Conservation (phyloP, 2,113 vertebrate species). For the Rhipidura dahli region DNA sequence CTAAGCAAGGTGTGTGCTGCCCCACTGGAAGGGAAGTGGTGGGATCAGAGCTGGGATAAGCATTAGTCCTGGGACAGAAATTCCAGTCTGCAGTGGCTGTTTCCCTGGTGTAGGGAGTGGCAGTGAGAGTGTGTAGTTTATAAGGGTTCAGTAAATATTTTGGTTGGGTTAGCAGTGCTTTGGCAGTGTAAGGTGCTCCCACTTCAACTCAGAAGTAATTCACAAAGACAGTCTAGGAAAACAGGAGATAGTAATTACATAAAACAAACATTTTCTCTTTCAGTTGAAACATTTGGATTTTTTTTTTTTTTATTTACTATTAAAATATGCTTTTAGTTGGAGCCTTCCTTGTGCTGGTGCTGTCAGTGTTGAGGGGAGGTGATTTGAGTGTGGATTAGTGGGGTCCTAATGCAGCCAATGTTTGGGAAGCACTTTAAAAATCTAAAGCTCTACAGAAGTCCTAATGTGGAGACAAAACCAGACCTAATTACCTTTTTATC, state of each 20-base stretch:
- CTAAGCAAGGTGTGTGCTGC: neutral
- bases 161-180: neutral
- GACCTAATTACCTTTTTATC: neutral
- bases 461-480: neutral
- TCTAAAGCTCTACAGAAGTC: neutral
- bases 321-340: neutral
- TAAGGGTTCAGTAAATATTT: neutral
- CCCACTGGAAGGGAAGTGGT: neutral
- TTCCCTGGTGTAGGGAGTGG: neutral
- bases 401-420: neutral
- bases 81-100: accelerated
- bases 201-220: neutral
- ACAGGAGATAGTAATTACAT: neutral
- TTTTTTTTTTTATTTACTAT: neutral
- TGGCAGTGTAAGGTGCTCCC: neutral
- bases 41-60: neutral
- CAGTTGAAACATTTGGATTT: neutral
- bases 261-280: neutral
- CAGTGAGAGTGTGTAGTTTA: accelerated
- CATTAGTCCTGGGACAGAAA: neutral
- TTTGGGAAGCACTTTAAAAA: slow-evolving; percentile 3
- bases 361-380: neutral
- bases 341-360: neutral
- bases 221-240: neutral
- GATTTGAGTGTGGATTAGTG: neutral